These are phyloP conservation scores for Papilio machaon DNA, from an alignment of 1,140 invertebrate genomes.

Conservation along the genomic window DNA sequence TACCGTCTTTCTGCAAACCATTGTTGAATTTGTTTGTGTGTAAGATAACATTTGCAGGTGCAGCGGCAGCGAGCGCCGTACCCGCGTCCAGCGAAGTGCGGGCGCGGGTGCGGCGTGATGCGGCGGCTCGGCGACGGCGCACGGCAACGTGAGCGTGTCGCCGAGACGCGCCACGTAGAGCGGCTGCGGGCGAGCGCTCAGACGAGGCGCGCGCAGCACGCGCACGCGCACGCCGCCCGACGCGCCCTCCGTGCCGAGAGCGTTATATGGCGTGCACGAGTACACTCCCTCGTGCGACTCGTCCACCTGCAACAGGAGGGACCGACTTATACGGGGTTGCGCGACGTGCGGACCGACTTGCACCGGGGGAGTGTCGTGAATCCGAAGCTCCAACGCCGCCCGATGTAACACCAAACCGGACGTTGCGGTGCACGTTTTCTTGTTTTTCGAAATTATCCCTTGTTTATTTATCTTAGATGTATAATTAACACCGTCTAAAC, in stretches of 20 bases:
- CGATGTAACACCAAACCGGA: no score
- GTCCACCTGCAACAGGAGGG: slow-evolving; percentile 82
- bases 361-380: no score
- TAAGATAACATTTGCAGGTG: no score
- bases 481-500: no score
- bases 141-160: slow-evolving; percentile 91
- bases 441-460: no score
- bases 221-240: slow-evolving; percentile 94
- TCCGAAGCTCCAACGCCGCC: no score
- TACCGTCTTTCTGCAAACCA: slow-evolving; percentile 87
- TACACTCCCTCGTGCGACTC: slow-evolving; percentile 91
- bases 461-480: no score
- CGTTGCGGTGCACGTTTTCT: no score
- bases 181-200: slow-evolving; percentile 89
- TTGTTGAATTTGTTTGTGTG: no score
- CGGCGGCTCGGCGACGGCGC: slow-evolving; percentile 88
- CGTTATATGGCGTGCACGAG: slow-evolving; percentile 96
- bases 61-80: slow-evolving; percentile 72
- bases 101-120: slow-evolving; percentile 84
- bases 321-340: not conserved
- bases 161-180: slow-evolving; percentile 92
- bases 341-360: not conserved
- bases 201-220: slow-evolving; percentile 92
- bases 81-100: slow-evolving; percentile 93
- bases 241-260: slow-evolving; percentile 91